These are phyloP conservation scores for Crossocerus cetratus DNA, from an alignment of 2,888 invertebrate genomes.

Conservation along the genomic window DNA sequence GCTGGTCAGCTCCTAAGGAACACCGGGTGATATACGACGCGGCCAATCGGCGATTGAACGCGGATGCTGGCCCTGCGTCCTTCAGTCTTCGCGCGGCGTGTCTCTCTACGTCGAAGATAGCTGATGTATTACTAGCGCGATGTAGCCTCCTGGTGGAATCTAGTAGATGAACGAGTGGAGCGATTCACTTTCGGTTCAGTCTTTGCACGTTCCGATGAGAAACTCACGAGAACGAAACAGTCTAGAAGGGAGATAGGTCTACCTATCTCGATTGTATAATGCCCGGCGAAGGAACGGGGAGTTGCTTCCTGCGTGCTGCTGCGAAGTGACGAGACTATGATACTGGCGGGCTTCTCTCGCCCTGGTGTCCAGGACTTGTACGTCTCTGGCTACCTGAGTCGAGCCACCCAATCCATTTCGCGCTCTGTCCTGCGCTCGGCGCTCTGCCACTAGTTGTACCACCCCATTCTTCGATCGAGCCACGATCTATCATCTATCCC, in stretches of 20 bases:
- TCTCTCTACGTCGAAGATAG: not conserved
- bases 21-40: not conserved
- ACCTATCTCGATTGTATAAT: not conserved
- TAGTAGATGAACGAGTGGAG: not conserved
- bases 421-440: not conserved
- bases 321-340: not conserved
- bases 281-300: not conserved
- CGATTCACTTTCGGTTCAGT: conserved; percentile 5
- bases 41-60: no score
- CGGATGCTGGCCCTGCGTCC: not conserved
- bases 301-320: not conserved
- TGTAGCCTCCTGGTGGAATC: not conserved
- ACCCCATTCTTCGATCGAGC: conserved; percentile 34
- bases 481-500: conserved; percentile 58
- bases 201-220: conserved; percentile 5
- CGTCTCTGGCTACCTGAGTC: conserved; percentile 61
- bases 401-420: conserved; percentile 65
- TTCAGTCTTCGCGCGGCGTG: not conserved
- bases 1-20: not conserved
- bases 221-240: not conserved
- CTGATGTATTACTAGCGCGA: not conserved
- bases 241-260: not conserved
- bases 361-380: conserved; percentile 32
- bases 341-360: conserved; percentile 12
- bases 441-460: conserved; percentile 20